Evolutionary conservation across 37 sponge, comb jelly and placozoan species (phyloP).

Genomic region (Chondrilla cf. caribensis): DNA sequence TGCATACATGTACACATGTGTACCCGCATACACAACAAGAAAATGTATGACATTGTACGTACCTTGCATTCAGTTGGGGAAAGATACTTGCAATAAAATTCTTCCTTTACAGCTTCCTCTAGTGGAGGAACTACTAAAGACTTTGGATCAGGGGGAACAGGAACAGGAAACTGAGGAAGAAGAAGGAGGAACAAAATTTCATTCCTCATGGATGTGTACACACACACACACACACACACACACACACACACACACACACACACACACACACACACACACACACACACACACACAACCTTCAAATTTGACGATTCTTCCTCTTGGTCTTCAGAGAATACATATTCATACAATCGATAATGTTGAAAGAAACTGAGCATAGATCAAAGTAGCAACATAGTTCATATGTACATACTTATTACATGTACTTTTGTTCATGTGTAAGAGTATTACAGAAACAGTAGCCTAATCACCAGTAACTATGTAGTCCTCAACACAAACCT

Average conservation of each 20-base stretch:
- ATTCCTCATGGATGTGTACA: background rate
- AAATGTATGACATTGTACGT: too few relatives aligned
- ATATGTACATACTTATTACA: background rate
- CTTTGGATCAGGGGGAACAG: slow-evolving; percentile 7
- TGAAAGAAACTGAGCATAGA: slow-evolving; percentile 41
- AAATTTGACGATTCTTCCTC: slow-evolving; percentile 11
- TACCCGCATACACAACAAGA: too few relatives aligned
- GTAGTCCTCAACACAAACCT: slow-evolving; percentile 16
- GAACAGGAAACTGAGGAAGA: slow-evolving; percentile 8
- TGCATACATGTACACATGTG: too few relatives aligned
- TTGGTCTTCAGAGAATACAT: slow-evolving; percentile 46
- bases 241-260: slow-evolving; percentile 8
- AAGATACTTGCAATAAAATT: slow-evolving; percentile 9
- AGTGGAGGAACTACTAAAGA: background rate
- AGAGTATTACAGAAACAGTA: background rate
- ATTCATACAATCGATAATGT: slow-evolving; percentile 58
- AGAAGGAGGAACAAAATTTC: background rate
- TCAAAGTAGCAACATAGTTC: background rate
- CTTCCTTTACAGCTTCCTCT: slow-evolving; percentile 17
- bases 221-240: slow-evolving; percentile 25
- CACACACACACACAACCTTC: background rate
- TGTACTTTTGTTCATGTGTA: background rate
- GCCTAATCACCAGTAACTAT: too few relatives aligned
- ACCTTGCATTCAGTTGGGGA: background rate
- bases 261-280: background rate